Evolutionary conservation across 1,140 invertebrate species (phyloP).

Genomic region (Ooceraea biroi): DNA sequence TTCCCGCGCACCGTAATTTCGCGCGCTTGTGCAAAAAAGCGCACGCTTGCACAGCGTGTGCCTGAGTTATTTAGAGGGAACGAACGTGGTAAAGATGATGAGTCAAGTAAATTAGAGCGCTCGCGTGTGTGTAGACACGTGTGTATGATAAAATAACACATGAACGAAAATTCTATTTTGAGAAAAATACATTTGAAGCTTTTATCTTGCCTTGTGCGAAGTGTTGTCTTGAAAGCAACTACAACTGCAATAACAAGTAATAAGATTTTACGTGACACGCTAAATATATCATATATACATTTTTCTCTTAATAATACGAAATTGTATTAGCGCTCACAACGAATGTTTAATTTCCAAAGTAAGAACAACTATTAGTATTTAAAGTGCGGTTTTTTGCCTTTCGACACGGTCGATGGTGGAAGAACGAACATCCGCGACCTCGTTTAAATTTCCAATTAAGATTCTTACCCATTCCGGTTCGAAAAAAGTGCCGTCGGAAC

Average conservation of each 20-base stretch:
- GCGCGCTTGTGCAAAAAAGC: conserved; percentile 1
- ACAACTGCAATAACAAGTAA: not conserved
- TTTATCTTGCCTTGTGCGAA: not conserved
- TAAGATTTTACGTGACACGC: too few relatives aligned
- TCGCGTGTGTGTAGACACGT: not conserved
- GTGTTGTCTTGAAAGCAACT: too few relatives aligned
- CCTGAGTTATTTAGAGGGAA: conserved; percentile 11
- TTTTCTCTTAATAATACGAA: conserved; percentile 28
- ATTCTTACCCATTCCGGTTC: conserved; percentile 23
- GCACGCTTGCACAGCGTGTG: not conserved
- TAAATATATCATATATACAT: not conserved
- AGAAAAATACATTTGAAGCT: not conserved
- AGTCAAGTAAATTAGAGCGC: conserved; percentile 13
- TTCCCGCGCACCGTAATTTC: not conserved
- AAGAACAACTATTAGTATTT: conserved; percentile 40
- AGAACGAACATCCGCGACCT: conserved; percentile 25
- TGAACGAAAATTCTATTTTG: not conserved
- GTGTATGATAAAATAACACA: too few relatives aligned
- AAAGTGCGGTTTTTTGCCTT: conserved; percentile 30
- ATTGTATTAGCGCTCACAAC: not conserved
- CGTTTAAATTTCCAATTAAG: conserved; percentile 59
- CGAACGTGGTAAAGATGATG: not conserved
- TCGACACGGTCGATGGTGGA: conserved; percentile 18
- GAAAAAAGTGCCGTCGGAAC: conserved; percentile 31
- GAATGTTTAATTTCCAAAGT: conserved; percentile 13